Conservation (phyloP, 2,888 invertebrate genomes). For the Diogma glabrata region DNA sequence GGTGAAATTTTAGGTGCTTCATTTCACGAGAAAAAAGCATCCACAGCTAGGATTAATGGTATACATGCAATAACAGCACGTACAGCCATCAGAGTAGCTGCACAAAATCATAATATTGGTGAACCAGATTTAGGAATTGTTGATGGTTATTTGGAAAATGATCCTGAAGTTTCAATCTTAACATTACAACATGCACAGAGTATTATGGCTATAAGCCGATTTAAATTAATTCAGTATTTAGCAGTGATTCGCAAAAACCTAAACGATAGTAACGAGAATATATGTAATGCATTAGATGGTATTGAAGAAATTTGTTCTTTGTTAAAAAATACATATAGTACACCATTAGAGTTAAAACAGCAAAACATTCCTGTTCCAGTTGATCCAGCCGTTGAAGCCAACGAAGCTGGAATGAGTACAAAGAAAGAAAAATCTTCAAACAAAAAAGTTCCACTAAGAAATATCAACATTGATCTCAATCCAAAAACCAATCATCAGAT, state of each 20-base stretch:
- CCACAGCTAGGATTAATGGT: neutral
- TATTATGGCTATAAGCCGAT: slow-evolving; percentile 35
- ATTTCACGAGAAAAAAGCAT: slow-evolving; percentile 2
- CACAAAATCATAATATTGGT: neutral
- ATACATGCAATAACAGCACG: slow-evolving; percentile 3
- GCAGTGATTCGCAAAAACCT: slow-evolving; percentile 32
- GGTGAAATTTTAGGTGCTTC: slow-evolving; percentile 5
- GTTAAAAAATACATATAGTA: slow-evolving; percentile 15
- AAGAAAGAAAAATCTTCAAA: no score
- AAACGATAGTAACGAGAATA: slow-evolving; percentile 28
- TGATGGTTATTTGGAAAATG: slow-evolving; percentile 36
- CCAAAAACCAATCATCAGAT: no score
- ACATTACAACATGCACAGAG: slow-evolving; percentile 38
- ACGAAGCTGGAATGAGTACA: slow-evolving; percentile 25
- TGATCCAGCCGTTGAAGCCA: slow-evolving; percentile 36
- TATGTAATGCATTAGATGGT: slow-evolving; percentile 37
- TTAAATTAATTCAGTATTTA: slow-evolving; percentile 36
- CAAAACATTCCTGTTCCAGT: slow-evolving; percentile 23
- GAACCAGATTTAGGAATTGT: slow-evolving; percentile 27
- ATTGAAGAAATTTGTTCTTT: slow-evolving; percentile 33
- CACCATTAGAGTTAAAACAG: slow-evolving; percentile 9
- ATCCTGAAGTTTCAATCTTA: slow-evolving; percentile 33
- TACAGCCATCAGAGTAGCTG: neutral
- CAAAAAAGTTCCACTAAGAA: no score
- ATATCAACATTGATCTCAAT: no score